These are phyloP conservation scores for Rousettus madagascariensis DNA, from an alignment of 2,797 vertebrate species.

Conservation along the genomic window DNA sequence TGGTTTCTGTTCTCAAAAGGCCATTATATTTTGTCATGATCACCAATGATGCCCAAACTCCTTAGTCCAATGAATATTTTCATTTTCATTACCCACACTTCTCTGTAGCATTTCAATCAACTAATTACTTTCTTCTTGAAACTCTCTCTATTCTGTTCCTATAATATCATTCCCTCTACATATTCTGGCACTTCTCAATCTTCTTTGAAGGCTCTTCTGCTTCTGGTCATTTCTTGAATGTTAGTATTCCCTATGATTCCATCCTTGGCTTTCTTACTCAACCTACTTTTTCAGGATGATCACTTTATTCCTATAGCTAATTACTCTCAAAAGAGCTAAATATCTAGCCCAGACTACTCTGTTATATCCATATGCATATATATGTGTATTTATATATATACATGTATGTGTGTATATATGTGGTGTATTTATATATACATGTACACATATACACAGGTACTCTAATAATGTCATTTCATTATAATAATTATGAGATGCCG, in stretches of 20 bases:
- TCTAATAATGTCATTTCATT: not conserved
- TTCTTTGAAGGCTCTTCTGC: not conserved
- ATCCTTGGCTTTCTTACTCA: not conserved
- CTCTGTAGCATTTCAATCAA: not conserved
- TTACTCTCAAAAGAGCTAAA: not conserved
- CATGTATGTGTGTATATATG: not conserved
- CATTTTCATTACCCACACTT: not conserved
- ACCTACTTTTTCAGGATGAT: not conserved
- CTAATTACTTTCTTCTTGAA: not conserved
- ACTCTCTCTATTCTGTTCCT: not conserved
- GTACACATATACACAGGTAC: not conserved
- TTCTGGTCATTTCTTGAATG: not conserved
- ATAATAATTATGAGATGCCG: not conserved
- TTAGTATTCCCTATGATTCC: not conserved
- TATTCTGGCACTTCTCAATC: not conserved
- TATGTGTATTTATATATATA: not conserved
- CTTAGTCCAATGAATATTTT: not conserved
- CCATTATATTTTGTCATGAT: not conserved
- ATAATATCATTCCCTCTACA: not conserved
- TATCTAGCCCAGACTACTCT: not conserved
- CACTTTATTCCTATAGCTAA: not conserved
- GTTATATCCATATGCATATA: not conserved
- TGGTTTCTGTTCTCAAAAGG: not conserved
- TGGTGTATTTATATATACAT: not conserved
- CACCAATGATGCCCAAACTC: not conserved